phyloP scores from a whole-genome alignment of 2,113 vertebrate species.

The Apus apus region DNA sequence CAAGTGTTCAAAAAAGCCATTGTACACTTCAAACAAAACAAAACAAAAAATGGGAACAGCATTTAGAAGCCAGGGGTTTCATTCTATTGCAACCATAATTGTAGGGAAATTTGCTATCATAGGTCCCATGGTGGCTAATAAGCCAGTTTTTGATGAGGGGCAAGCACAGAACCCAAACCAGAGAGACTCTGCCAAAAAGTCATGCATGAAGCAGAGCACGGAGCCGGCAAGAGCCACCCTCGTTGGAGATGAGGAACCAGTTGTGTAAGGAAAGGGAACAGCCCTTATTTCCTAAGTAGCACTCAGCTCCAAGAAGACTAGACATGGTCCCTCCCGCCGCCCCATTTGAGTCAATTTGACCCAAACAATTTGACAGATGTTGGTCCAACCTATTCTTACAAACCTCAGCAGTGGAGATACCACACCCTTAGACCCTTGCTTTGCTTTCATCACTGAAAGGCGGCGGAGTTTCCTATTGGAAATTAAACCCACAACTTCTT shows the following conservation, averaged over 20 bases:
- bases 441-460: not conserved
- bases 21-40: not conserved
- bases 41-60: not conserved
- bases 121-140: not conserved
- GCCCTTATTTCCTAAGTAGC: not conserved
- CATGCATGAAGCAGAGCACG: not conserved
- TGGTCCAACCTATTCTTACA: conserved; percentile 8
- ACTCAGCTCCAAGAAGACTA: not conserved
- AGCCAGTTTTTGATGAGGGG: not conserved
- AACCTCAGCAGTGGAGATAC: not conserved
- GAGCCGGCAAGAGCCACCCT: not conserved
- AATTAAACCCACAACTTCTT: conserved; percentile 4
- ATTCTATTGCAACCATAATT: not conserved
- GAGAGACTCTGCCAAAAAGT: not conserved
- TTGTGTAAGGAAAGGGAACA: not conserved
- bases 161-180: not conserved
- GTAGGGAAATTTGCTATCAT: not conserved
- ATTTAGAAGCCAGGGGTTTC: not conserved
- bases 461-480: not conserved
- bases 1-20: not conserved
- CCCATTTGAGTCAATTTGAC: not conserved
- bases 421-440: not conserved
- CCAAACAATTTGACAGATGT: conserved; percentile 24
- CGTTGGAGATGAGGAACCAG: not conserved
- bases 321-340: not conserved